Conservation (phyloP, 2,113 vertebrate genomes). For the Periophthalmus modestus region DNA sequence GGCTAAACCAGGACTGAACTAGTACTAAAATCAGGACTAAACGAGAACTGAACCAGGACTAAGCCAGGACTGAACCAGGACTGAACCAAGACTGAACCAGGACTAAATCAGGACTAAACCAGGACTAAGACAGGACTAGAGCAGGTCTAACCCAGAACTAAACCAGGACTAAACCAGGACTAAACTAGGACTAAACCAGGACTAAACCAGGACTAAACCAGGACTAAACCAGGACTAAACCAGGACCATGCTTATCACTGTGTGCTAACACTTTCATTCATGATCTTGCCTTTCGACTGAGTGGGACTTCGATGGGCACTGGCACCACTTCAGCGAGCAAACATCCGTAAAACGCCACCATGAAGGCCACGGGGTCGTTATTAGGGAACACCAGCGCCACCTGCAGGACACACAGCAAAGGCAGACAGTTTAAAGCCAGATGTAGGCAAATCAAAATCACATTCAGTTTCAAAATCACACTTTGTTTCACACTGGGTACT, state of each 20-base stretch:
- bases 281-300: constrained; percentile 91
- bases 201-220: too few species aligned
- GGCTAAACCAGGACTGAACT: too few species aligned
- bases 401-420: constrained; percentile 62
- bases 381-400: constrained; percentile 98
- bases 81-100: too few species aligned
- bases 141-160: background rate
- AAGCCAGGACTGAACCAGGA: background rate
- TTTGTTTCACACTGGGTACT: too few species aligned
- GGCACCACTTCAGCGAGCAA: constrained; percentile 96
- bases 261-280: too few species aligned
- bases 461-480: too few species aligned
- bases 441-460: too few species aligned
- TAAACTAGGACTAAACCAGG: background rate
- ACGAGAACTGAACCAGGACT: too few species aligned
- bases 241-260: background rate
- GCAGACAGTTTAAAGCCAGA: background rate
- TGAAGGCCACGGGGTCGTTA: constrained; percentile 97
- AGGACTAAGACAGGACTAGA: background rate
- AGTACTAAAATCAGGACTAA: too few species aligned
- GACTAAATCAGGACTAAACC: too few species aligned
- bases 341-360: constrained; percentile 98
- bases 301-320: constrained; percentile 97
- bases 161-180: background rate
- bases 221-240: too few species aligned